phyloP scores from a whole-genome alignment of 2,797 vertebrate species.

The Hipposideros larvatus region DNA sequence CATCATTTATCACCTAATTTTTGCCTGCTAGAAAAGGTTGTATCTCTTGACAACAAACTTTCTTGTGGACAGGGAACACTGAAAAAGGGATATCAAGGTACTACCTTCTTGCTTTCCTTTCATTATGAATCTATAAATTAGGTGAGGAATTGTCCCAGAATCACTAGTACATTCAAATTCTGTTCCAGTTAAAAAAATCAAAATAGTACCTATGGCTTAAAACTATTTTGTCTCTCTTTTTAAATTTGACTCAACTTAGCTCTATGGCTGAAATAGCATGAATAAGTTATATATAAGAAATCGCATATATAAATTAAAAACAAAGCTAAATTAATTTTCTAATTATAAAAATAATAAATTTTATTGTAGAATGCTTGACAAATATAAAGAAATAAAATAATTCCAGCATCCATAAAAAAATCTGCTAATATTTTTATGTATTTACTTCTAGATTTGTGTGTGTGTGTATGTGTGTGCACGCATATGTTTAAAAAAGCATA shows the following conservation, averaged over 20 bases:
- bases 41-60: constrained; percentile 17
- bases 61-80: neutral
- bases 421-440: neutral
- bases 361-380: neutral
- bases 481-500: neutral
- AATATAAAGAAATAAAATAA: neutral
- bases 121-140: neutral
- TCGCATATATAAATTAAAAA: neutral
- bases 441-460: neutral
- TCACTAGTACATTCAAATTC: constrained; percentile 13
- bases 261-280: neutral
- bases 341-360: neutral
- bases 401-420: neutral
- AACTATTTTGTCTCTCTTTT: neutral
- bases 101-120: neutral
- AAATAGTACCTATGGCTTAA: neutral
- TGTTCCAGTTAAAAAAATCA: constrained; percentile 13
- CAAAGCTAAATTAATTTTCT: neutral
- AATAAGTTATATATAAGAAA: neutral
- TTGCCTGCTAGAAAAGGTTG: neutral
- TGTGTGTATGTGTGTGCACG: neutral
- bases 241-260: neutral
- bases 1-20: constrained; percentile 23
- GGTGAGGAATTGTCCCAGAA: neutral
- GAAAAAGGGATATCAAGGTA: neutral